Percentiles rank a stretch among this genome's conserved stretches.
Conservation (phyloP, 2,888 invertebrate species). For the Palloptera scutellata region DNA sequence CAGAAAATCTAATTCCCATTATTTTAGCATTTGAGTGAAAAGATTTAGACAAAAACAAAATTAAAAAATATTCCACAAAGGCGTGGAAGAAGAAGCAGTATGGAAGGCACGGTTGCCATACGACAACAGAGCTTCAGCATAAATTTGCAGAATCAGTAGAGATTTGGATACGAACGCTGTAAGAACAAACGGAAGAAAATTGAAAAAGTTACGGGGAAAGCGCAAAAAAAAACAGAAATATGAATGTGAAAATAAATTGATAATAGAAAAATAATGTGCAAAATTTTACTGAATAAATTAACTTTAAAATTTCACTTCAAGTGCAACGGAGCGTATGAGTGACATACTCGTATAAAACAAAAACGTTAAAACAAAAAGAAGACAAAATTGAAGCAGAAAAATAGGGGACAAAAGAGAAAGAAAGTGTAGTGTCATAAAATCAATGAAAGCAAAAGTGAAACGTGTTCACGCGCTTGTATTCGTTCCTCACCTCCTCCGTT, state of each 20-base stretch:
- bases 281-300: no score
- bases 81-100: neutral
- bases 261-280: neutral
- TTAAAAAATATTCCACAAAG: neutral
- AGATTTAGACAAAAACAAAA: neutral
- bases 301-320: no score
- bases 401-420: neutral
- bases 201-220: neutral
- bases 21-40: slow-evolving; percentile 8
- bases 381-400: no score
- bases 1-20: slow-evolving; percentile 22
- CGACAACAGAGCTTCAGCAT: slow-evolving; percentile 13
- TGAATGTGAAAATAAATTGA: neutral
- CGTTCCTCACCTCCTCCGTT: neutral
- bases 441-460: slow-evolving; percentile 33
- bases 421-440: slow-evolving; percentile 23
- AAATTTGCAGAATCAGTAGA: slow-evolving; percentile 44
- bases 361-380: no score
- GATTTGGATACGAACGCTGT: slow-evolving; percentile 43
- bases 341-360: no score
- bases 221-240: neutral
- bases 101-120: neutral
- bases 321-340: no score
- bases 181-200: neutral
- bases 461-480: neutral